These are phyloP conservation scores for Seriola aureovittata DNA, from an alignment of 2,113 vertebrate species.

Conservation along the genomic window DNA sequence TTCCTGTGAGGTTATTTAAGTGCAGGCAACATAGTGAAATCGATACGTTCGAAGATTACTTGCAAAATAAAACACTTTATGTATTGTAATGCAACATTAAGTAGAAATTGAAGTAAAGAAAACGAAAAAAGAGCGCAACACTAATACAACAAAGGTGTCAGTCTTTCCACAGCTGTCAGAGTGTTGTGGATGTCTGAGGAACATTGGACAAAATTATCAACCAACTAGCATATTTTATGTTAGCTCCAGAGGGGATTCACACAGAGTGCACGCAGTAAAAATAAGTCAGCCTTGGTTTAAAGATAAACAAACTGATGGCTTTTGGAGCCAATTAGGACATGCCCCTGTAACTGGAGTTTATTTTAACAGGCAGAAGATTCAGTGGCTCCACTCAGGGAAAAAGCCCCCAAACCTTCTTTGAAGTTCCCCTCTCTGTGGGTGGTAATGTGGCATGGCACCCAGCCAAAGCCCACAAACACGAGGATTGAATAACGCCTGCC, in stretches of 20 bases:
- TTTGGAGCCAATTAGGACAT: slow-evolving; percentile 71
- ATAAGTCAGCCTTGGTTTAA: slow-evolving; percentile 57
- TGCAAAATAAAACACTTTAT: background rate
- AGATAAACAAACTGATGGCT: slow-evolving; percentile 69
- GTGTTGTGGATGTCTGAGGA: slow-evolving; percentile 26
- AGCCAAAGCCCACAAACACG: slow-evolving; percentile 74
- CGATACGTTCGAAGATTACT: background rate
- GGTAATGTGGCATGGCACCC: slow-evolving; percentile 70
- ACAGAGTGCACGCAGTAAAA: slow-evolving; percentile 40
- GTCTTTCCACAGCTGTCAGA: slow-evolving; percentile 50
- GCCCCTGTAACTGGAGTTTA: slow-evolving; percentile 63
- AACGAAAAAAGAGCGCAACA: background rate
- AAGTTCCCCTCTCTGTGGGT: slow-evolving; percentile 73
- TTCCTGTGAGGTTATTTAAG: background rate
- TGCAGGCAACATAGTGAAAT: background rate
- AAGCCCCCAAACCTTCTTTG: slow-evolving; percentile 65
- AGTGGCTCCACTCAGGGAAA: slow-evolving; percentile 62
- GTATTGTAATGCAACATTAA: background rate
- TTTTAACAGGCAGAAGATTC: slow-evolving; percentile 71
- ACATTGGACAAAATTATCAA: slow-evolving; percentile 52
- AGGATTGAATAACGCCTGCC: slow-evolving; percentile 71
- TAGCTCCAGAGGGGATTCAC: slow-evolving; percentile 47
- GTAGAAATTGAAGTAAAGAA: background rate
- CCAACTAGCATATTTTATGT: slow-evolving; percentile 58
- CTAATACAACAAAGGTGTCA: slow-evolving; percentile 27